Base-by-base conservation (phyloP, 2,113 vertebrate genomes). In the Mohoua ochrocephala region DNA sequence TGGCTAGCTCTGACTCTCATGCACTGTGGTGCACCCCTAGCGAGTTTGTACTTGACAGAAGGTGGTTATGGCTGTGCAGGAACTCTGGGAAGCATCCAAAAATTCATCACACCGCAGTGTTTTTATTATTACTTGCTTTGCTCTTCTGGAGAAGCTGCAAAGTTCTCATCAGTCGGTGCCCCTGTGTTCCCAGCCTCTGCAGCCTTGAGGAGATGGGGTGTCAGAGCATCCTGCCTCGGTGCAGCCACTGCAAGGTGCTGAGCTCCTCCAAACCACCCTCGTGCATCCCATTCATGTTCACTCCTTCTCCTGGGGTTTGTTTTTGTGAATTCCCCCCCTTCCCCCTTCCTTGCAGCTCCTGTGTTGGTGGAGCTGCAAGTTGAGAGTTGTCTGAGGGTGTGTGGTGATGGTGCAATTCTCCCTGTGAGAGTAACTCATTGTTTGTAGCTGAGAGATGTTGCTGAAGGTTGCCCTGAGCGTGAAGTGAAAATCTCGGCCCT, bases 101-200 rank as follows among this genome's bases (percentile, higher is more conserved):
- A 54, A 19, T 42, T 13, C 22, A 24, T 15, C 0, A 1, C 54
- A 35, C 9, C 30, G 0, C 21, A 13, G 27, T 56, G 44, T 63
- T 53, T 73, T 77, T 41, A 12, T 52, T 63, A 19, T 33, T 33
- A 7, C 53, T 65, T 30, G 33, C 52, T 87, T 31, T 73, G 41
- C 45, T 68, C 11, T 75, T 17, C 11, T 39, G 59, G 54, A 61
- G 67, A n/a, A 61, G 54, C 50, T 60, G 65, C 17, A 3, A 5
- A 28, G 57, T 27, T 49, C 35, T 75, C 30, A 7, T 19, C 52
- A 9, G 7, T 22, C 17, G 1, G 22, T 44, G 59, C 20, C 9
- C 27, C 50, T 2, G 21, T 17, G 17, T 30, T 50, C 26, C 31
- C 10, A 1, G n/a, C 13, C 28, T 28, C 31, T 74, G 57, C 21